These are phyloP conservation scores for Scaptomyza polygonia DNA, from an alignment of 2,888 invertebrate genomes.

Conservation along the genomic window DNA sequence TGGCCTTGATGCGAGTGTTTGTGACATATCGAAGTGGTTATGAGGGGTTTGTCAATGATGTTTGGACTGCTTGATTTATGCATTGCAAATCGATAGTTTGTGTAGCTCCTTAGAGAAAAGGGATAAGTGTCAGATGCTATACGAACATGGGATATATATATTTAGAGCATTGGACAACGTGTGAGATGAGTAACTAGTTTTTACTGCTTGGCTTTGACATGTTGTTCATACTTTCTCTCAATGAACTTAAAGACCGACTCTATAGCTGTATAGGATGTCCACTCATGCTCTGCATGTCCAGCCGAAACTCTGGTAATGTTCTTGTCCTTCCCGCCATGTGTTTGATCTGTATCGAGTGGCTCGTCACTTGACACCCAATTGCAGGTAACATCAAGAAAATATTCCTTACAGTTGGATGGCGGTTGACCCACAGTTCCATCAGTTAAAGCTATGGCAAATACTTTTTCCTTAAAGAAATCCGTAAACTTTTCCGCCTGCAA, in stretches of 20 bases:
- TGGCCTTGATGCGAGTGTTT: conserved; percentile 82
- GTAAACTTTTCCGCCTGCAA: conserved; percentile 85
- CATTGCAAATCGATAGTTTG: conserved; percentile 69
- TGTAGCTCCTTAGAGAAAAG: conserved; percentile 69
- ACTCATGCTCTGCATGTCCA: conserved; percentile 88
- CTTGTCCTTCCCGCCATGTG: conserved; percentile 60
- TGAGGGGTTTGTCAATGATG: conserved; percentile 20
- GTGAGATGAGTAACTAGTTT: conserved; percentile 21
- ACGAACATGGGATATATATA: conserved; percentile 11
- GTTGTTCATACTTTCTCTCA: conserved; percentile 81
- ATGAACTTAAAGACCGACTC: conserved; percentile 88
- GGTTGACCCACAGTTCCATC: conserved; percentile 88
- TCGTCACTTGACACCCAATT: conserved; percentile 88
- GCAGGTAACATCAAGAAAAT: conserved; percentile 82
- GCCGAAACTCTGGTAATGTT: conserved; percentile 87
- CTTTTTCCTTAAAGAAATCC: conserved; percentile 87
- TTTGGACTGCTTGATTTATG: conserved; percentile 67
- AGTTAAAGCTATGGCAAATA: conserved; percentile 91
- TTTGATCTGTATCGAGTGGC: conserved; percentile 86
- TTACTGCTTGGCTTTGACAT: conserved; percentile 12
- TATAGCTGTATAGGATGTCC: conserved; percentile 88
- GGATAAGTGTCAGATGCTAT: conserved; percentile 73
- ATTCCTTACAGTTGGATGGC: conserved; percentile 50
- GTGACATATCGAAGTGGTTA: conserved; percentile 79
- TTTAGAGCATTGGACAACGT: conserved; percentile 20